A percentile compares a stretch with the other conserved stretches of the same genome.
Conservation (phyloP, 1,140 invertebrate species). For the Onthophagus taurus region DNA sequence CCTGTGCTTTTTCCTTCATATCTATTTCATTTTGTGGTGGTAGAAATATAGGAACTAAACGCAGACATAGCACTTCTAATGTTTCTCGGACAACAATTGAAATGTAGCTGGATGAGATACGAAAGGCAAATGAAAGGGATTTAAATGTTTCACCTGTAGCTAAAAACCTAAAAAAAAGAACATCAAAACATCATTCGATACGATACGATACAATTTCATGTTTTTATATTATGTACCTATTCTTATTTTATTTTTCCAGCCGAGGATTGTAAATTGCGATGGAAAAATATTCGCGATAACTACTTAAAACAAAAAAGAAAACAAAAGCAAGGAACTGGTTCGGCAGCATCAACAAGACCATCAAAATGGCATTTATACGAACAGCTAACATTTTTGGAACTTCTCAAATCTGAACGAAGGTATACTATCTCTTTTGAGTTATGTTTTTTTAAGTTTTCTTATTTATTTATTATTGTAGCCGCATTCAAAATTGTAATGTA, state of each 20-base stretch:
- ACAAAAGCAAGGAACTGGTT: conserved; percentile 2
- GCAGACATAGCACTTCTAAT: conserved; percentile 13
- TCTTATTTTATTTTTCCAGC: conserved; percentile 11
- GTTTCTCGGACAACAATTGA: conserved; percentile 13
- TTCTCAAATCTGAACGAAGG: too few species aligned
- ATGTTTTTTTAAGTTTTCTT: too few species aligned
- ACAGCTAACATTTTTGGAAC: too few species aligned
- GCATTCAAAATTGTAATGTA: too few species aligned
- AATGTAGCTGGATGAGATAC: conserved; percentile 19
- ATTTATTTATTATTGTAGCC: too few species aligned
- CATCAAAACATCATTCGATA: not conserved
- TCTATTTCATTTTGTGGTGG: conserved; percentile 11
- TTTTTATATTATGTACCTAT: too few species aligned
- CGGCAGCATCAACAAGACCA: too few species aligned
- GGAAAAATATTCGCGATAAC: conserved; percentile 15
- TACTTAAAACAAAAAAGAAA: conserved; percentile 7
- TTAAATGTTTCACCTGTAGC: conserved; percentile 18
- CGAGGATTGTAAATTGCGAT: conserved; percentile 10
- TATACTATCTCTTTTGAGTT: too few species aligned
- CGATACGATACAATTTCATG: too few species aligned
- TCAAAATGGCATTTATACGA: too few species aligned
- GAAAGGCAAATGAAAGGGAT: conserved; percentile 20
- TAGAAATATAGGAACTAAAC: conserved; percentile 17
- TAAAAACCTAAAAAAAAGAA: conserved; percentile 17
- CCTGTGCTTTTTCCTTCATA: conserved; percentile 22